A percentile compares a stretch with the other conserved stretches of the same genome.
phyloP scores from a whole-genome alignment of 2,113 vertebrate genomes.

The Bungarus multicinctus region DNA sequence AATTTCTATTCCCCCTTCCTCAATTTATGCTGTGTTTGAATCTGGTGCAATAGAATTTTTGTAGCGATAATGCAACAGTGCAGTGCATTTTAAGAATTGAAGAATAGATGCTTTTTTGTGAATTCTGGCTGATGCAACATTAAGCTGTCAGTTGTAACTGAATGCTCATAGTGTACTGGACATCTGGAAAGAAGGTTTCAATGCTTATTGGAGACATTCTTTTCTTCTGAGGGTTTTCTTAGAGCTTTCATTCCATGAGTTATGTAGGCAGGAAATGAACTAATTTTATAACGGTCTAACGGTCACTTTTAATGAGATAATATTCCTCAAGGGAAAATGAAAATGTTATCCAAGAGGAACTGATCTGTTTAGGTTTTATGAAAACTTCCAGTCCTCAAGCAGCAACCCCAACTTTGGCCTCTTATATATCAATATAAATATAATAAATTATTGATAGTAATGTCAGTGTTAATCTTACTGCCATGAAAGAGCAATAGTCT shows the following conservation, averaged over 20 bases:
- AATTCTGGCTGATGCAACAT: neutral
- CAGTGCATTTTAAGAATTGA: neutral
- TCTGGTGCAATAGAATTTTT: neutral
- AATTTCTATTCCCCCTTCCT: neutral
- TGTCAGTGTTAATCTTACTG: neutral
- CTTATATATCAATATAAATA: neutral
- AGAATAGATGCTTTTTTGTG: neutral
- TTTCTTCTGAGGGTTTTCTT: neutral
- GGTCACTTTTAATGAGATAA: constrained; percentile 15
- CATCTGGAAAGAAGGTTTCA: constrained; percentile 1
- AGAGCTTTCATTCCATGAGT: neutral
- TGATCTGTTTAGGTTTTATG: neutral
- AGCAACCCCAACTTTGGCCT: neutral
- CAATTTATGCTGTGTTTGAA: neutral
- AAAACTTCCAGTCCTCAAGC: neutral
- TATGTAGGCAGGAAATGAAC: neutral
- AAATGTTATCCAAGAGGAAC: neutral
- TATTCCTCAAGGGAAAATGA: constrained; percentile 1
- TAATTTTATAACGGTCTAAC: constrained; percentile 20
- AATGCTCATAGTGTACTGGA: constrained; percentile 12
- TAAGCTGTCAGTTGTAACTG: neutral
- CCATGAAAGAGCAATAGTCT: neutral
- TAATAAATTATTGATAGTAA: neutral
- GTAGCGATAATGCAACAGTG: neutral
- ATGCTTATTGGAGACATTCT: neutral